Conservation (phyloP, 2,113 vertebrate genomes). For the Lipotes vexillifer region DNA sequence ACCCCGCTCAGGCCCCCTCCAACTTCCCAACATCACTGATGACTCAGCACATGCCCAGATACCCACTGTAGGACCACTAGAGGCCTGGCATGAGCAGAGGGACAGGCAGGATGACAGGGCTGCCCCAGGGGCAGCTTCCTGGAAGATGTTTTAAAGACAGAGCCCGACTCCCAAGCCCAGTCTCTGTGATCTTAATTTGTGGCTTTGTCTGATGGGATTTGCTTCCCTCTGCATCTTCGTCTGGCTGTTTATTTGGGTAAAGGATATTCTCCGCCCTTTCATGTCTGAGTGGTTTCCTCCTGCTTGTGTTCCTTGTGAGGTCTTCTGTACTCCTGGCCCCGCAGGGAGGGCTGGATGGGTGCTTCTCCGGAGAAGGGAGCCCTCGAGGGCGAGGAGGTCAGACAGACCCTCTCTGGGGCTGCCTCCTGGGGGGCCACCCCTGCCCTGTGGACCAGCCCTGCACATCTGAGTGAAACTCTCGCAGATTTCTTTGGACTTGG, state of each 20-base stretch:
- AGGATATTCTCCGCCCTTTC: constrained; percentile 65
- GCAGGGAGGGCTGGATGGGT: background rate
- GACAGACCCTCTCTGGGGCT: background rate
- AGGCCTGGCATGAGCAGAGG: background rate
- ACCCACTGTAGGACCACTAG: background rate
- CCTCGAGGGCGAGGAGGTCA: background rate
- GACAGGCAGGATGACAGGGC: background rate
- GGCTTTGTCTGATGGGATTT: constrained; percentile 72
- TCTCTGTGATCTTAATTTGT: constrained; percentile 74
- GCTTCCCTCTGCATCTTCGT: constrained; percentile 53
- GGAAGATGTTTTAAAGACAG: constrained; percentile 62
- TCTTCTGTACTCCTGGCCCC: background rate
- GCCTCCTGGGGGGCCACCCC: background rate
- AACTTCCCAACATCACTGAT: background rate
- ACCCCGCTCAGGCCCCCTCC: background rate
- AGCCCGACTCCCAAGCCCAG: constrained; percentile 21
- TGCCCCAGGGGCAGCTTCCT: constrained; percentile 51
- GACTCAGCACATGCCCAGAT: background rate
- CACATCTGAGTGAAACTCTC: background rate
- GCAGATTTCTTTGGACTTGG: constrained; percentile 55
- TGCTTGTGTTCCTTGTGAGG: constrained; percentile 47
- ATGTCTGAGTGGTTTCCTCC: constrained; percentile 72
- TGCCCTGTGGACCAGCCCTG: background rate
- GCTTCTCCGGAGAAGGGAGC: constrained; percentile 1
- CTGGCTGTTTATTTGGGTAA: constrained; percentile 73